Evolutionary conservation across 1,140 invertebrate species (phyloP).

Genomic region (Latrodectus geometricus): DNA sequence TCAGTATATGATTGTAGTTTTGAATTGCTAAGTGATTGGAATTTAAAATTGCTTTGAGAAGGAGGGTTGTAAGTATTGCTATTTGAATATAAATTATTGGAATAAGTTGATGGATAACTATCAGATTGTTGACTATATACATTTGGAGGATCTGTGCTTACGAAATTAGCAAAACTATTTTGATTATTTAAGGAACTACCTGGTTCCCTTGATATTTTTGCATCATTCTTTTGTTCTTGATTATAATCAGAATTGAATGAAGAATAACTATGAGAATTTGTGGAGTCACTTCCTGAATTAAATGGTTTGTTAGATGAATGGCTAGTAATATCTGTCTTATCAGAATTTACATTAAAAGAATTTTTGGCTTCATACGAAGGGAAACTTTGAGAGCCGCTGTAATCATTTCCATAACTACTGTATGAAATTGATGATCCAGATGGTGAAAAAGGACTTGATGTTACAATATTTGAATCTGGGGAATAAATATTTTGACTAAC

Average conservation of each 20-base stretch:
- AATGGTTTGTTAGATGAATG: not conserved
- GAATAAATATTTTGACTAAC: conserved; percentile 31
- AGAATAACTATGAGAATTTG: not conserved
- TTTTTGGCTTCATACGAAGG: not conserved
- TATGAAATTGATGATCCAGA: conserved; percentile 11
- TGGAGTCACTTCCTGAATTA: not conserved
- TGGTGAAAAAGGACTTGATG: not conserved
- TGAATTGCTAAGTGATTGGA: not conserved
- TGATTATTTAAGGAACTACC: not conserved
- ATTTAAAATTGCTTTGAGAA: conserved; percentile 1
- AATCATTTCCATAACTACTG: conserved; percentile 13
- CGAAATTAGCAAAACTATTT: not conserved
- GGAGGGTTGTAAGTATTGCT: not conserved
- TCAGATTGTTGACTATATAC: not conserved
- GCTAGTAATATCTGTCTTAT: not conserved
- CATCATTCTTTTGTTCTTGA: no score
- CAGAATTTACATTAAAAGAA: not conserved
- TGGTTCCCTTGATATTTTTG: not conserved
- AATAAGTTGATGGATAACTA: not conserved
- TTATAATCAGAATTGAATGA: not conserved
- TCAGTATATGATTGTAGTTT: not conserved
- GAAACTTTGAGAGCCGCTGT: not conserved
- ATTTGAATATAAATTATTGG: not conserved
- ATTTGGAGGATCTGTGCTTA: not conserved
- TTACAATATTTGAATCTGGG: conserved; percentile 9